Evolutionary conservation across 1,140 invertebrate genomes (phyloP).

Genomic region (Plutomurus gul): DNA sequence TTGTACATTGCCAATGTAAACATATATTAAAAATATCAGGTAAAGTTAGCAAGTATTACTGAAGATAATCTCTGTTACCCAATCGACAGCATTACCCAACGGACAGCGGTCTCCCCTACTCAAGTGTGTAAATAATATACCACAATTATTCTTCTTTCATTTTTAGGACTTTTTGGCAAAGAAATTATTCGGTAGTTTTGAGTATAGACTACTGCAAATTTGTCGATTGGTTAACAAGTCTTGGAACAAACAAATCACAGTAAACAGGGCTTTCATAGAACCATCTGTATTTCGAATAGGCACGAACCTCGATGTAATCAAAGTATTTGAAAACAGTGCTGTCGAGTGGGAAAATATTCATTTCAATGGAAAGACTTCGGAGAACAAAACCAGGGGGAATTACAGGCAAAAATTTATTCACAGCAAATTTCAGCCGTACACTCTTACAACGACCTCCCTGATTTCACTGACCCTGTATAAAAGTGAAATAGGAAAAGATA

Average conservation of each 20-base stretch:
- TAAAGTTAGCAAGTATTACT: too few relatives aligned
- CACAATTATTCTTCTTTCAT: too few relatives aligned
- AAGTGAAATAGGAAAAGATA: slow-evolving; percentile 12
- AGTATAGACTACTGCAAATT: neutral
- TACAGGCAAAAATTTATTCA: neutral
- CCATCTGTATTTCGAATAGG: neutral
- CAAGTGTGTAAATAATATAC: too few relatives aligned
- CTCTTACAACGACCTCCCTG: neutral
- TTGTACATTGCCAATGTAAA: too few relatives aligned
- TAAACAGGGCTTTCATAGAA: neutral
- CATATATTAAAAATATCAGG: too few relatives aligned
- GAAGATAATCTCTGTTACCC: too few relatives aligned
- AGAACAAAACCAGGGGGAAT: neutral
- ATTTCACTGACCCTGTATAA: neutral
- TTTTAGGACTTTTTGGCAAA: neutral
- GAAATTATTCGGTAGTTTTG: neutral
- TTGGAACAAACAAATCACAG: neutral
- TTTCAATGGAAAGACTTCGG: neutral
- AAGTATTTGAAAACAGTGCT: neutral
- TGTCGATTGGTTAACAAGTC: neutral
- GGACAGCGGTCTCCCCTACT: too few relatives aligned
- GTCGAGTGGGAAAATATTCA: neutral
- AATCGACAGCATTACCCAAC: too few relatives aligned
- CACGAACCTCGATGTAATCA: neutral
- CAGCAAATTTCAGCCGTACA: neutral